Conservation (phyloP, 2,888 invertebrate species). For the Eurois occulta region DNA sequence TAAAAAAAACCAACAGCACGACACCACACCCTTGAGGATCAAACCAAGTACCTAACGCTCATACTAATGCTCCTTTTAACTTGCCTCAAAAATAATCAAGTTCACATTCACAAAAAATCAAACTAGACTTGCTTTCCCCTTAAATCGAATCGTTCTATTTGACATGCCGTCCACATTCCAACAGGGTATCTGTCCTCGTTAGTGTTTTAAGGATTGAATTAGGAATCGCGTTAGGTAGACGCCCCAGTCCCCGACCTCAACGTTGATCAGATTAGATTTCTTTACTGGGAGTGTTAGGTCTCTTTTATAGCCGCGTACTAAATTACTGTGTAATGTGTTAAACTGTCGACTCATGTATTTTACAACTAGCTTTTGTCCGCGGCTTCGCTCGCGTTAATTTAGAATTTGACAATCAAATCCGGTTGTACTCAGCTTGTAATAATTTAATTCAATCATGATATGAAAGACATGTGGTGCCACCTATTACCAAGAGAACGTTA, state of each 20-base stretch:
- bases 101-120: background rate
- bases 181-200: conserved; percentile 17
- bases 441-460: too few relatives aligned
- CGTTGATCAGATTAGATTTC: conserved; percentile 24
- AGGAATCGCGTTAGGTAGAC: conserved; percentile 35
- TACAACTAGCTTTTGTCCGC: too few relatives aligned
- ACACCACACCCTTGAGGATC: background rate
- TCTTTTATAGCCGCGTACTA: background rate
- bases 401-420: too few relatives aligned
- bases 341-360: too few relatives aligned
- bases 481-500: too few relatives aligned
- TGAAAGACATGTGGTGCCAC: too few relatives aligned
- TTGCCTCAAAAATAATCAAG: too few relatives aligned
- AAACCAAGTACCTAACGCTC: background rate
- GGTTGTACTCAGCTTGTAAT: too few relatives aligned
- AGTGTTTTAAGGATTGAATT: conserved; percentile 27
- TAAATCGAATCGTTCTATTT: background rate
- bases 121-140: background rate
- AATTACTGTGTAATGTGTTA: background rate
- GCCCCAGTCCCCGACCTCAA: conserved; percentile 1
- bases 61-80: background rate
- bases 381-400: too few relatives aligned
- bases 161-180: background rate
- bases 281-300: background rate
- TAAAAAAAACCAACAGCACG: too few relatives aligned